Evolutionary conservation across 2,113 vertebrate species (phyloP), one percentile per base, ranked within the genome.

Genomic region (Panurus biarmicus): DNA sequence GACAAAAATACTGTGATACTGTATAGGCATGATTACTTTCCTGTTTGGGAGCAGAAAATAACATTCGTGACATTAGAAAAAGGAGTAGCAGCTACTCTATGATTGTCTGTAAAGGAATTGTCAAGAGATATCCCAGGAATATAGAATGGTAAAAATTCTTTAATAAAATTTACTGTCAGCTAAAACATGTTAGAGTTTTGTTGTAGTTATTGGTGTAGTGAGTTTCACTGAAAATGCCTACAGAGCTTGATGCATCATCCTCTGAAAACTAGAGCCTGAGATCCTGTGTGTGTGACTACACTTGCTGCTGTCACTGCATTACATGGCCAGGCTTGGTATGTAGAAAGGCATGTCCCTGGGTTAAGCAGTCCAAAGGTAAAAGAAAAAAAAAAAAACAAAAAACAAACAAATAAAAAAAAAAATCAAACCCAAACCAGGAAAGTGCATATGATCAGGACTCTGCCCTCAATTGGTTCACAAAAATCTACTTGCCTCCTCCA

Each of bases 301-400:
- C 28, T 85, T 87, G 15, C 42, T 88, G 36, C 60, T 64, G 76
- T 77, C 36, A 78, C 36, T 38, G 7, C 8, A 1, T 64, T 69
- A 51, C 69, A 21, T 69, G 42, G 54, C 45, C 47, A 61, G 60
- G 76, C 40, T 62, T 86, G 67, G 61, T 92, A 25, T 50, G 86
- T 94, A 89, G 61, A 77, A 54, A 85, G 38, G 64, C 73, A 85
- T 13, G 74, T 81, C 54, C 38, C 85, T 16, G 73, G 53, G 79
- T 81, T 70, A 83, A 88, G 54, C 75, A 85, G 92, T 95, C 71
- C 94, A 94, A 96, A 91, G 90, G 95, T 93, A 47, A 87, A 87
- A 78, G 20, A 35, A 76, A 74, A 89, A 60, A 36, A 57, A 60
- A 48, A 38, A 38, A 16, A 20, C 14, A 11, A 36, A 20, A 28